Percentiles rank a stretch among this genome's conserved stretches.
phyloP scores from a whole-genome alignment of 2,797 vertebrate species.

The Moxostoma hubbsi region DNA sequence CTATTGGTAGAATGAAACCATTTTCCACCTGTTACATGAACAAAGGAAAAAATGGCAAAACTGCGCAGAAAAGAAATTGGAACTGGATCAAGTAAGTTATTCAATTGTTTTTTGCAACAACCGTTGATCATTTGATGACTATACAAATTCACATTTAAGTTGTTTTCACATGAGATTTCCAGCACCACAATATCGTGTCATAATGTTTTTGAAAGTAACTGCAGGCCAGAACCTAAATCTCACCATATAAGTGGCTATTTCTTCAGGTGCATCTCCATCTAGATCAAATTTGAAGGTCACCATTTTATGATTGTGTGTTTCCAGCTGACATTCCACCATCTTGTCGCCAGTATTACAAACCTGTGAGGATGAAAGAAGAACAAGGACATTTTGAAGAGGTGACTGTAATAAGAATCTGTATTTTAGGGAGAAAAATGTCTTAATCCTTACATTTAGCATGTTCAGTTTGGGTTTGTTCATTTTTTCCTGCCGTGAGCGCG shows the following conservation, averaged over 20 bases:
- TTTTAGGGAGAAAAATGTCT: background rate
- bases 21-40: constrained; percentile 87
- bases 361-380: constrained; percentile 61
- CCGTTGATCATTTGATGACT: too few relatives aligned
- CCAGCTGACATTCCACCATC: constrained; percentile 98
- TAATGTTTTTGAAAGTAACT: background rate
- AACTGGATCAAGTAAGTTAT: too few relatives aligned
- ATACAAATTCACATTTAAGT: too few relatives aligned
- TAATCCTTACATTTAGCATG: constrained; percentile 90
- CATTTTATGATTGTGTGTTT: constrained; percentile 99
- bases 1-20: constrained; percentile 90
- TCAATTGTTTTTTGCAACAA: background rate
- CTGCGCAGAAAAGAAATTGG: background rate
- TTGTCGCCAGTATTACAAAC: constrained; percentile 93
- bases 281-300: constrained; percentile 99
- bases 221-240: constrained; percentile 42
- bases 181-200: background rate
- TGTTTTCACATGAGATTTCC: too few relatives aligned
- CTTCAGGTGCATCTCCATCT: constrained; percentile 94
- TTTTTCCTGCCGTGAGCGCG: constrained; percentile 93
- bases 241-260: constrained; percentile 98
- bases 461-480: constrained; percentile 91
- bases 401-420: background rate
- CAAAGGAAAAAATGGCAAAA: background rate
- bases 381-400: background rate